Base-by-base conservation (phyloP, 2,113 vertebrate genomes). In the Lates calcarifer region DNA sequence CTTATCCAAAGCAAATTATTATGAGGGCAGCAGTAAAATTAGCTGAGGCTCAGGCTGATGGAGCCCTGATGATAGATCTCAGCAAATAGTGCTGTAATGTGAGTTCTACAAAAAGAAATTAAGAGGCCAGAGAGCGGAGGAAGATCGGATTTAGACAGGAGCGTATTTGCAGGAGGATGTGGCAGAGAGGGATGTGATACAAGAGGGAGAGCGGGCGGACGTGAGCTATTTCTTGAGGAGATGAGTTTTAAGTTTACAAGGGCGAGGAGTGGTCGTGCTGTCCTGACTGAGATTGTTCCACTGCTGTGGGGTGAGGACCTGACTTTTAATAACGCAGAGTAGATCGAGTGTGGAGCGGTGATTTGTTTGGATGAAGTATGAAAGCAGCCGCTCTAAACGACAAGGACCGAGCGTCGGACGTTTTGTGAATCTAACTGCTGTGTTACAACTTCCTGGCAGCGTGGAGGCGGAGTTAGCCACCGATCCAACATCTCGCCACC, bases 1-100 rank as follows among this genome's bases (percentile, higher is more conserved):
- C 58, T 80, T 83, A 80, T 85, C 83, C 68, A 83, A 74, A 83
- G 71, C 65, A 80, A 82, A 86, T 87, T 77, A 78, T 66, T 74
- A 89, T 89, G 77, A 91, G 81, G 55, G 83, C 85, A 83, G 85
- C 81, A 74, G 61, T 81, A 62, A 86, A 60, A 81, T 89, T 20
- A 87, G 74, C 83, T 84, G 41, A 69, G 55, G 45, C 73, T 79
- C 39, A 72, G 68, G 43, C 61, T 70, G 76, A 80, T 77, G 55
- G 75, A 33, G 78, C 20, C 22, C 43, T 63, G 66, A 65, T 86
- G 70, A 86, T 80, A 79, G 82, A 83, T 85, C 58, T 47, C 18
- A 74, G 71, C 63, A 84, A 84, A 84, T 76, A 74, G 22, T 43
- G 37, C 58, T 74, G 63, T 74, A 82, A 85, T 84, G 29, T 74